Evolutionary conservation across 2,888 invertebrate species (phyloP), one percentile per base, ranked within the genome.

Genomic region (Mythimna albipuncta): DNA sequence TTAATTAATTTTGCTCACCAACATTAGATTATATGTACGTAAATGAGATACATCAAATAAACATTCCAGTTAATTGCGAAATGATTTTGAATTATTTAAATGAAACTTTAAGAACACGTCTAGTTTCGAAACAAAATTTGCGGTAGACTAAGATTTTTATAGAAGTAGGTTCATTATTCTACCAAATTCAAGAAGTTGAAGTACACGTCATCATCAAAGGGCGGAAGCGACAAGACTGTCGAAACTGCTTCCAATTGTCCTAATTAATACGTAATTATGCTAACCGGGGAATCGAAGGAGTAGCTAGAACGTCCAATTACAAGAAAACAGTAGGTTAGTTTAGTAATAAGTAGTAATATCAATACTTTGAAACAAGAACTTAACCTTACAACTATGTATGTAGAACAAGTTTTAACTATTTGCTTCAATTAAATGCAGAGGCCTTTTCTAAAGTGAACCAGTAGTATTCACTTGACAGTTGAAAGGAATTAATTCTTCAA

Each of bases 191-290:
- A 16, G 57, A 32, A 38, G 4, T 16, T 32, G 72, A 71, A 26
- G 7, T 10, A 26, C 6, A 55, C 41, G n/a, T 50, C 67, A 63
- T 52, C 79, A 85, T 88, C 86, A 91, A 90, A 85, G 85, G 57
- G 76, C 85, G 88, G 88, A 89, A 89, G 86, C 90, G 88, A 77
- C 89, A 70, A 79, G 55, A 88, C 84, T 83, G 85, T 83, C 85
- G 77, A 86, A 88, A 88, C 82, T 83, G 82, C 82, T 81, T 69
- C 84, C 91, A 92, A 93, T 93, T 93, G 91, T 73, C 87, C 85
- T 87, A 90, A 92, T 77, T 68, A 77, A 61, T 47, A 47, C 82
- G 77, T 55, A 77, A 77, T 91, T 90, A 87, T 81, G 70, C 72
- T 70, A 62, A 79, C 80, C 77, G 79, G 77, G 74, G 83, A 88